Evolutionary conservation across 2,797 vertebrate genomes (phyloP).

Genomic region (Onychomys leucogaster): DNA sequence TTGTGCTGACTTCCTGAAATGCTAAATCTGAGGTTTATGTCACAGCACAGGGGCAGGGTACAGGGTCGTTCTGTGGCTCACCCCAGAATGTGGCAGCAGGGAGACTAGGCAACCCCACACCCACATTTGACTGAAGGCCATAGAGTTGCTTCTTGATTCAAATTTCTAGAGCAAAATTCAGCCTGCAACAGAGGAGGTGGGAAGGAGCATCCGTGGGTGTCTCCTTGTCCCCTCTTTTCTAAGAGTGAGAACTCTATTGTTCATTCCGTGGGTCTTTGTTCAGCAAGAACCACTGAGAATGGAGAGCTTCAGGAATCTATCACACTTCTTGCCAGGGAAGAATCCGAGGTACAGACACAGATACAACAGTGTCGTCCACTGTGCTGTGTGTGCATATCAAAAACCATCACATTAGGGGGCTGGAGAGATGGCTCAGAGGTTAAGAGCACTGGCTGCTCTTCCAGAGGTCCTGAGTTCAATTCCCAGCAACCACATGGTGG

Average conservation of each 20-base stretch:
- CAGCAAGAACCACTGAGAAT: background rate
- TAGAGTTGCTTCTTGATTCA: background rate
- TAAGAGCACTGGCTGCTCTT: no score
- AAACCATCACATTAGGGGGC: background rate
- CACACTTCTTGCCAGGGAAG: background rate
- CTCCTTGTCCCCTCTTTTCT: background rate
- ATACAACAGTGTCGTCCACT: background rate
- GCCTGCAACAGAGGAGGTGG: background rate
- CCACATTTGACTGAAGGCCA: background rate
- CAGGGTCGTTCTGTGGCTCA: conserved; percentile 1
- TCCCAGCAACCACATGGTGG: no score
- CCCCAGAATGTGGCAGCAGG: background rate
- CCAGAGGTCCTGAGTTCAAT: no score
- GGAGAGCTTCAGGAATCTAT: background rate
- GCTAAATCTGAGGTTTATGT: conserved; percentile 28
- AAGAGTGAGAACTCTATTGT: background rate
- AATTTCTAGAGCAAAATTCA: background rate
- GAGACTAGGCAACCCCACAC: background rate
- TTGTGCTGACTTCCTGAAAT: conserved; percentile 44
- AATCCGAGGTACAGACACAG: background rate
- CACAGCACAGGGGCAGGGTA: background rate
- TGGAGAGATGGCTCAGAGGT: no score
- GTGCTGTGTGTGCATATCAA: background rate
- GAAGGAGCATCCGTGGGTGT: background rate
- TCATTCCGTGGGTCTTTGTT: background rate